Base-by-base conservation (phyloP, 2,797 vertebrate species). In the Gambusia yucatana region DNA sequence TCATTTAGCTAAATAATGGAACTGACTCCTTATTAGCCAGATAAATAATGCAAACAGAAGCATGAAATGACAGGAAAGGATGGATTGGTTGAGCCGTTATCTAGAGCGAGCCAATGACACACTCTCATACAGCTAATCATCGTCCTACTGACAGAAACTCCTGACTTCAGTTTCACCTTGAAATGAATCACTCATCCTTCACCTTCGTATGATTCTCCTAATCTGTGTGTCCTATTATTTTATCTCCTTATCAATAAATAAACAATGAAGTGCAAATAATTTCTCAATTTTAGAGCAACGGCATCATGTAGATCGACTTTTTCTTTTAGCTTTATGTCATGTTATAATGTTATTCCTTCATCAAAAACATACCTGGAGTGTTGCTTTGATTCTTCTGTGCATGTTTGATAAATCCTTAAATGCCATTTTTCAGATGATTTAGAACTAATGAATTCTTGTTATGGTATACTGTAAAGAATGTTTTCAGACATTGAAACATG, bases 1-100 rank as follows among this genome's bases (percentile, higher is more conserved):
- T 86, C 63, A 82, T 83, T 73, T 76, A 50, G 82, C 78, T 84
- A 77, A 87, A 83, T 81, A 85, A 73, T 86, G 82, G 78, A 84
- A 77, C 57, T 81, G 81, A 80, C 22, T 17, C 69, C 65, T 78
- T 72, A 20, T 75, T 77, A 69, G 67, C 8, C 20, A 72, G 80
- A 89, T 81, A 79, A 88, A 91, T 30, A 81, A 89, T 82, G 77
- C 77, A 81, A 73, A 76, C 76, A 71, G 48, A 80, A 39, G 73
- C 33, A n/a, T 69, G 41, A 69, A 69, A 69, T 43, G 39, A 44
- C 65, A 43, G 41, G 6, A 69, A 69, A 69, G 65, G 41, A 20
- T 41, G 36, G 41, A 69, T 44, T 44, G 25, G 65, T 69, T 41
- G 25, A n/a, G 65, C 65, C 25, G 44, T 69, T 69, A 44, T 69